Conservation (phyloP, 1,140 invertebrate genomes). For the Bemisia tabaci region DNA sequence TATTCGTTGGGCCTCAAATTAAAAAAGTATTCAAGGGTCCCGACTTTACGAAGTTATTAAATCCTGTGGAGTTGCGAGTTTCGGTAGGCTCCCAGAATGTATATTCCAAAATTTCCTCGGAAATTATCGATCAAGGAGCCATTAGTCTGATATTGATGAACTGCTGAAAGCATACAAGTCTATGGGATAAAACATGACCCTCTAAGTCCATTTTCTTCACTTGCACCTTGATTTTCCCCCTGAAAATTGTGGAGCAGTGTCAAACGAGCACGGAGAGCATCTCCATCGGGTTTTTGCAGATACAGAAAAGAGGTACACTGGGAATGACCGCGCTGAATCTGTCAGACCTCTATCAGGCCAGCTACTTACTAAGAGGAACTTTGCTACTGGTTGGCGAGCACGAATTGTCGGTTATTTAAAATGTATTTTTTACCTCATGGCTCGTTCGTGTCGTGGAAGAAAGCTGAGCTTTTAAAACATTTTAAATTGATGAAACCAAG, state of each 20-base stretch:
- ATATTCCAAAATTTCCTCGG: constrained; percentile 1
- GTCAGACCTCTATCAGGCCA: too few species aligned
- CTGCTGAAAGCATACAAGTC: constrained; percentile 2
- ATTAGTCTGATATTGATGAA: background rate
- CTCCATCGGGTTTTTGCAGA: constrained; percentile 3
- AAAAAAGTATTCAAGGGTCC: constrained; percentile 8
- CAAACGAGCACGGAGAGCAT: constrained; percentile 24
- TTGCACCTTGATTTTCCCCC: constrained; percentile 28
- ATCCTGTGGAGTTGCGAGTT: constrained; percentile 3
- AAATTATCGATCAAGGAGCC: background rate
- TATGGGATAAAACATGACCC: background rate
- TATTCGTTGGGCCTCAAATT: constrained; percentile 17
- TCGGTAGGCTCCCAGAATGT: constrained; percentile 6
- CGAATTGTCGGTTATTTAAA: too few species aligned
- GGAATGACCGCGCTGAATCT: too few species aligned
- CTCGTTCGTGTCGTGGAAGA: too few species aligned
- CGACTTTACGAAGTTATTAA: constrained; percentile 2
- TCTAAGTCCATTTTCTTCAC: constrained; percentile 26
- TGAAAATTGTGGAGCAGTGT: constrained; percentile 26
- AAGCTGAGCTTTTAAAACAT: too few species aligned
- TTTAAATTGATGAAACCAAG: too few species aligned
- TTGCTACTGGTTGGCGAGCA: too few species aligned
- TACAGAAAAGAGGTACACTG: background rate
- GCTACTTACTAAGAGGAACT: too few species aligned
- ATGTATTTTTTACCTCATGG: too few species aligned